Evolutionary conservation across 1,140 invertebrate species (phyloP).

Genomic region (Liolophura sinensis): DNA sequence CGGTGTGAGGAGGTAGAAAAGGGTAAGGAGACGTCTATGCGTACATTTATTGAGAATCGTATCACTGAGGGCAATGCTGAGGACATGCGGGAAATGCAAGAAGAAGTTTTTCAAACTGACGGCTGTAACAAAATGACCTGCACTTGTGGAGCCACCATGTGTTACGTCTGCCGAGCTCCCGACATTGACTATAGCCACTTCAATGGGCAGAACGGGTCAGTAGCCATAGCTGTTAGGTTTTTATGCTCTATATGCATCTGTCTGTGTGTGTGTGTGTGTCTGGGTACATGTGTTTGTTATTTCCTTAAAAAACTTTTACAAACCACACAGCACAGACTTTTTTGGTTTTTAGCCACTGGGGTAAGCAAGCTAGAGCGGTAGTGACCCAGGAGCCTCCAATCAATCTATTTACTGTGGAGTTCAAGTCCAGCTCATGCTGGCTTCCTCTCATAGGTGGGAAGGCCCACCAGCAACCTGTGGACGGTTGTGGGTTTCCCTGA

Average conservation of each 20-base stretch:
- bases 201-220: conserved; percentile 33
- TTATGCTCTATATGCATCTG: background rate
- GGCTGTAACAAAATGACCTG: conserved; percentile 77
- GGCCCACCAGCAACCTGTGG: too few species aligned
- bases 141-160: conserved; percentile 70
- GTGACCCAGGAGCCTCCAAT: too few species aligned
- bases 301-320: too few species aligned
- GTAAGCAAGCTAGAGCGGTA: too few species aligned
- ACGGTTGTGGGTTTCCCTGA: too few species aligned
- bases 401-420: too few species aligned
- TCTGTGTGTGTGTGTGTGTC: background rate
- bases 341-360: too few species aligned
- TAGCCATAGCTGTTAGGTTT: background rate
- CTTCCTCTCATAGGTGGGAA: too few species aligned
- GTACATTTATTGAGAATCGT: conserved; percentile 67
- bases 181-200: conserved; percentile 69
- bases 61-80: conserved; percentile 70
- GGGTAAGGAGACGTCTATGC: conserved; percentile 61
- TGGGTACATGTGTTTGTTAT: background rate
- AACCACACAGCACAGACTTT: too few species aligned
- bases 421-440: too few species aligned
- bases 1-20: conserved; percentile 68
- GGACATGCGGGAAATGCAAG: conserved; percentile 67
- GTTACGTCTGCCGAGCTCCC: conserved; percentile 69
- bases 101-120: conserved; percentile 67